Conservation (phyloP, 2,888 invertebrate species). For the Laothoe populi region DNA sequence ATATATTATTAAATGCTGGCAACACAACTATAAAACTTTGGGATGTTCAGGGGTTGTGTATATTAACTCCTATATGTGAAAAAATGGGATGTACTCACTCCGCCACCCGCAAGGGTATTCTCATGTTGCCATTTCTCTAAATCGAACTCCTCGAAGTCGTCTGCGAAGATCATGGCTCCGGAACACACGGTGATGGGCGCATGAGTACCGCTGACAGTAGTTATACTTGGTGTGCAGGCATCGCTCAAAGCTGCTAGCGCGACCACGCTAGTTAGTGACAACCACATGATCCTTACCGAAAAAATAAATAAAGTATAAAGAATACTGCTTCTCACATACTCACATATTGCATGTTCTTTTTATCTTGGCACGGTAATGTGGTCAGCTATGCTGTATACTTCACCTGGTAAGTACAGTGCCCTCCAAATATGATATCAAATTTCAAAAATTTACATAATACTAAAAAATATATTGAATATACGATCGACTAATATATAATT, state of each 20-base stretch:
- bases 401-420: too few relatives aligned
- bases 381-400: too few relatives aligned
- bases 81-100: constrained; percentile 75
- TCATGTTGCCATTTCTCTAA: constrained; percentile 87
- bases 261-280: constrained; percentile 50
- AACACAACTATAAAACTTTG: too few relatives aligned
- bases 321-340: not conserved
- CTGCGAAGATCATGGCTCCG: constrained; percentile 86
- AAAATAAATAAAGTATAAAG: not conserved
- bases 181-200: constrained; percentile 79
- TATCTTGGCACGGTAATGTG: too few relatives aligned
- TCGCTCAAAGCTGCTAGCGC: constrained; percentile 53
- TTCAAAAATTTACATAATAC: too few relatives aligned
- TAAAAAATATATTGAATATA: not conserved
- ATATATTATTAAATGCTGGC: too few relatives aligned
- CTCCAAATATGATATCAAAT: too few relatives aligned
- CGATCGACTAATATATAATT: not conserved
- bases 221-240: constrained; percentile 73
- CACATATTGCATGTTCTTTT: too few relatives aligned
- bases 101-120: constrained; percentile 86
- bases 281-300: constrained; percentile 55
- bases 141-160: constrained; percentile 85
- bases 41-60: too few relatives aligned
- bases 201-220: constrained; percentile 80
- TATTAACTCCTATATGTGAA: not conserved